Base-by-base conservation (phyloP, 2,797 vertebrate species). In the Lepus oiostolus region DNA sequence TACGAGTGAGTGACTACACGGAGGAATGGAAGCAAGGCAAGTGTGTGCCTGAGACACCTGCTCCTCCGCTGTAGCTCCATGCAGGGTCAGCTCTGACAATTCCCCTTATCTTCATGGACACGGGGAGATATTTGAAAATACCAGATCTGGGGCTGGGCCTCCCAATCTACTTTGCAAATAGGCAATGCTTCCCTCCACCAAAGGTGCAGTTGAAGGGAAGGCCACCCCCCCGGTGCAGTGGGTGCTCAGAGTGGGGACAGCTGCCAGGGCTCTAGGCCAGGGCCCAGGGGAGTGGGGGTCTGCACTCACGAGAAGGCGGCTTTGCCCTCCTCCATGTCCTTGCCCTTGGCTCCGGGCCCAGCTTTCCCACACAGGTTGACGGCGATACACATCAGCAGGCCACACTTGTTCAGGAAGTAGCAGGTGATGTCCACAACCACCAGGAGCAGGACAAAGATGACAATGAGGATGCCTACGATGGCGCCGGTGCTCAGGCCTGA, bases 371-470 rank as follows among this genome's bases (percentile, higher is more conserved):
- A 99, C 91, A 99, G 98, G 97, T 99, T 99, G 65, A 99, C 99
- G 0, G 99, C 99, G 2, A 99, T 99, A 98, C 99, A 99, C 99
- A 99, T 99, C 93, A 99, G 98, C 96, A 99, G 98, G 93, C 99
- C 99, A 0, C 99, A 99, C 98, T 99, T 99, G 98, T 99, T 99
- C 97, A 99, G 98, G 98, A 99, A 99, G 98, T 99, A 99, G 98
- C 99, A 99, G 98, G 99, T 99, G 98, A 99, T 98, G 60, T 99
- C 99, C 97, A 99, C 99, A 2, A 98, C 99, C 98, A 99, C 99
- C 97, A 99, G 98, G 88, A 99, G 98, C 85, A 99, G 98, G 88
- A 99, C 97, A 24, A 99, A 99, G 67, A 98, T 98, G 70, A 99
- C 98, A 7, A 99, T 99, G 42, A 99, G 99, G 97, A 99, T 99